A percentile compares a stretch with the other conserved stretches of the same genome.
phyloP scores from a whole-genome alignment of 2,888 invertebrate genomes.

The Scaptodrosophila latifasciaeformis region DNA sequence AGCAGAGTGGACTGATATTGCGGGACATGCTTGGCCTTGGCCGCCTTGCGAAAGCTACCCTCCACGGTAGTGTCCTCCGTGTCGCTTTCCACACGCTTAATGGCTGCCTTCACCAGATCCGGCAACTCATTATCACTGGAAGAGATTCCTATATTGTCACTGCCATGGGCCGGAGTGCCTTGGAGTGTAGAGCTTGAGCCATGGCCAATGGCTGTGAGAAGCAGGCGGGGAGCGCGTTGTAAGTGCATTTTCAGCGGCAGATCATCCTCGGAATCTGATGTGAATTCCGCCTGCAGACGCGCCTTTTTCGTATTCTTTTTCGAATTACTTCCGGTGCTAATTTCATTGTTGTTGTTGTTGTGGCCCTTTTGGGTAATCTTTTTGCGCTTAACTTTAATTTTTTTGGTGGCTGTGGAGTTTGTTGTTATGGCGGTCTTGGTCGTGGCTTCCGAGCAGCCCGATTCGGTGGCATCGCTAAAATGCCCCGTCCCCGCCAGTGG shows the following conservation, averaged over 20 bases:
- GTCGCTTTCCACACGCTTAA: constrained; percentile 84
- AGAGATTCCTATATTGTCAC: constrained; percentile 71
- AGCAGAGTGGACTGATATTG: constrained; percentile 84
- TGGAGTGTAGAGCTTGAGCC: not conserved
- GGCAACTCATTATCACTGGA: constrained; percentile 87
- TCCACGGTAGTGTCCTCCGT: constrained; percentile 78
- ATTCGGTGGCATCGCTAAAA: constrained; percentile 59
- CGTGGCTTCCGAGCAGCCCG: constrained; percentile 66
- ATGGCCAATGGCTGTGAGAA: constrained; percentile 61
- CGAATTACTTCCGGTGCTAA: constrained; percentile 21
- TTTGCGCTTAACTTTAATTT: constrained; percentile 71
- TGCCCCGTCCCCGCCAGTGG: constrained; percentile 20
- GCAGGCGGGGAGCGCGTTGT: constrained; percentile 65
- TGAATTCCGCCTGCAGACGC: constrained; percentile 37
- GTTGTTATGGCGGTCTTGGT: constrained; percentile 37
- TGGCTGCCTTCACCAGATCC: constrained; percentile 84
- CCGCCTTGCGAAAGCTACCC: constrained; percentile 37
- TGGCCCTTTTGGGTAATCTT: constrained; percentile 49
- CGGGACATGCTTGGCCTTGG: constrained; percentile 72
- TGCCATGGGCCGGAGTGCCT: constrained; percentile 2
- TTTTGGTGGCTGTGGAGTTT: constrained; percentile 50
- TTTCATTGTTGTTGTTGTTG: constrained; percentile 19
- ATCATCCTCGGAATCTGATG: constrained; percentile 68
- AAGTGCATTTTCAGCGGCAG: constrained; percentile 57
- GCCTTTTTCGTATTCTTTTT: constrained; percentile 31